phyloP scores from a whole-genome alignment of 37 sponge, comb jelly and placozoan genomes.

The Beroe ovata region DNA sequence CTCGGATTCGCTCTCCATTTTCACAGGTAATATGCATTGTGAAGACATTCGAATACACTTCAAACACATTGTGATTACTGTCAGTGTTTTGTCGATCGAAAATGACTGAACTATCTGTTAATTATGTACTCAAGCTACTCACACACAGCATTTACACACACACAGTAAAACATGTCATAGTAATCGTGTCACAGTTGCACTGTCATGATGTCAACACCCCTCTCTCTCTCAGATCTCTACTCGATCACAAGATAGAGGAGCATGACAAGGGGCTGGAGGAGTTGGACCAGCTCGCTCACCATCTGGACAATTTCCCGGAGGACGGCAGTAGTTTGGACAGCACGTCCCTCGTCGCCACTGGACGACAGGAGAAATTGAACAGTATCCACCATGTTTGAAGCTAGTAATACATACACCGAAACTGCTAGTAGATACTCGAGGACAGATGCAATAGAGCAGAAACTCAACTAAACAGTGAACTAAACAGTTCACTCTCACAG shows the following conservation, averaged over 20 bases:
- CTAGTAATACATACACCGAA: not conserved
- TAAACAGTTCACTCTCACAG: too few relatives aligned
- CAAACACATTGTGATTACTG: not conserved
- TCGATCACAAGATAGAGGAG: conserved; percentile 55
- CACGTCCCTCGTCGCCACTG: not conserved
- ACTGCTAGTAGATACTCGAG: too few relatives aligned
- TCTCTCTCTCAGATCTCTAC: conserved; percentile 10
- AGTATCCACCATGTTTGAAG: not conserved
- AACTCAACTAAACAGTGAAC: too few relatives aligned
- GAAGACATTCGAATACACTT: too few relatives aligned
- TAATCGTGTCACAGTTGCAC: too few relatives aligned
- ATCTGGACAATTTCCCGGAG: conserved; percentile 51
- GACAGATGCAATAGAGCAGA: too few relatives aligned
- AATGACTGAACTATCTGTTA: too few relatives aligned
- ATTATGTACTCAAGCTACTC: too few relatives aligned
- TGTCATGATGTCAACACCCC: too few relatives aligned
- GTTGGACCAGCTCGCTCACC: conserved; percentile 35
- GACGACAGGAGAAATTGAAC: not conserved
- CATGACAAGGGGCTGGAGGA: conserved; percentile 64
- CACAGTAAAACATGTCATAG: too few relatives aligned
- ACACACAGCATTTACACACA: too few relatives aligned
- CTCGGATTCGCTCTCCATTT: conserved; percentile 57
- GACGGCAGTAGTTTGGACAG: conserved; percentile 39
- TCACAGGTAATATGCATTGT: conserved; percentile 18
- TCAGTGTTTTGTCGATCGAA: not conserved